These are phyloP conservation scores for Leptogaster cylindrica DNA, from an alignment of 2,888 invertebrate genomes.

Conservation along the genomic window DNA sequence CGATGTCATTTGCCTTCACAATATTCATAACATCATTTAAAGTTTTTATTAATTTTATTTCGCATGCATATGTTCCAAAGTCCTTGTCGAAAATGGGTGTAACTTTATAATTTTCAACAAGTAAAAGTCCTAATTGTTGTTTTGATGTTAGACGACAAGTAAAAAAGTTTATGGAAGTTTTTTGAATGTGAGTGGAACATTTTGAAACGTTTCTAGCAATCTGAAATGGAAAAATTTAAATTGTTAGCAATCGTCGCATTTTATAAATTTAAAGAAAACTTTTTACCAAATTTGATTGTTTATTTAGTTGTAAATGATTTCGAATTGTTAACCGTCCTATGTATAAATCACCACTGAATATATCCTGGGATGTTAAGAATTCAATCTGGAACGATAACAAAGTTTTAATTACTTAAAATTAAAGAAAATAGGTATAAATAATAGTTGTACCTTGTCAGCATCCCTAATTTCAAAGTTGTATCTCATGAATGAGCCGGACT, in stretches of 20 bases:
- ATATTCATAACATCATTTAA: constrained; percentile 56
- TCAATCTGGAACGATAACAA: constrained; percentile 57
- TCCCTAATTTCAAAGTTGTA: constrained; percentile 62
- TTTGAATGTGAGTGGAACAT: constrained; percentile 55
- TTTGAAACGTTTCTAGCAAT: constrained; percentile 58
- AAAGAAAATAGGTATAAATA: too few relatives aligned
- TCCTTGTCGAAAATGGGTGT: constrained; percentile 56
- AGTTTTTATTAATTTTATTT: constrained; percentile 54
- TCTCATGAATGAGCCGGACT: constrained; percentile 56
- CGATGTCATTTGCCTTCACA: constrained; percentile 57
- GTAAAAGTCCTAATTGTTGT: constrained; percentile 52
- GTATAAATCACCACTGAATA: constrained; percentile 60
- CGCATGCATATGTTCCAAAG: constrained; percentile 58
- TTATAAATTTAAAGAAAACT: neutral
- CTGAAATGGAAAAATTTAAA: constrained; percentile 50
- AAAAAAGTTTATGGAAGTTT: constrained; percentile 55
- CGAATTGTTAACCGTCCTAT: constrained; percentile 58
- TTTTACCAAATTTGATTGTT: constrained; percentile 59
- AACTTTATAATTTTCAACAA: constrained; percentile 56
- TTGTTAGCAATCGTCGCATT: neutral
- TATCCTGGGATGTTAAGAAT: constrained; percentile 59
- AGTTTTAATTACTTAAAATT: too few relatives aligned
- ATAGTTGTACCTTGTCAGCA: constrained; percentile 60
- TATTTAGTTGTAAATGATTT: constrained; percentile 61
- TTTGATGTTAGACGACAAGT: constrained; percentile 57